These are phyloP conservation scores for Drosophila monieri DNA, from an alignment of 2,888 invertebrate species.

Conservation along the genomic window DNA sequence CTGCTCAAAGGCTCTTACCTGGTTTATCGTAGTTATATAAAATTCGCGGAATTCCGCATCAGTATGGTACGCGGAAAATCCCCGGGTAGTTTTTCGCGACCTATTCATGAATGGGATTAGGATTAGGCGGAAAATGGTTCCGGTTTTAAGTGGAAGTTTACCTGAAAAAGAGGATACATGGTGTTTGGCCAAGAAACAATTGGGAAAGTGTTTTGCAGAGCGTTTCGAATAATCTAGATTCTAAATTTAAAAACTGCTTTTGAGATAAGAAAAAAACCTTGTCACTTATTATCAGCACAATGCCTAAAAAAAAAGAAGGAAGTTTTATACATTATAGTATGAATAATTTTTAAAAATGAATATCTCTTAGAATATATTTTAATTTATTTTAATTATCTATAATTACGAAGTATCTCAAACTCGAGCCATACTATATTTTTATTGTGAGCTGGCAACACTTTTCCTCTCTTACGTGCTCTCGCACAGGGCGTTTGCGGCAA, in stretches of 20 bases:
- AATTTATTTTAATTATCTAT: no score
- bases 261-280: no score
- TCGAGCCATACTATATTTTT: not conserved
- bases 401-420: not conserved
- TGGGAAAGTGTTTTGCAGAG: not conserved
- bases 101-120: slow-evolving; percentile 61
- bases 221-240: not conserved
- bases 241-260: no score
- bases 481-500: not conserved
- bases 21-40: slow-evolving; percentile 7
- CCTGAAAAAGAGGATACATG: slow-evolving; percentile 8
- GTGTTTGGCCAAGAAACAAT: slow-evolving; percentile 28
- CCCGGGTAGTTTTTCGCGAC: slow-evolving; percentile 25
- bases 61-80: slow-evolving; percentile 45
- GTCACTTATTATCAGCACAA: no score
- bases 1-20: not conserved
- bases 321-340: no score
- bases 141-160: slow-evolving; percentile 24
- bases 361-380: not conserved
- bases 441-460: slow-evolving; percentile 59
- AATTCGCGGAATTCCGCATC: slow-evolving; percentile 27
- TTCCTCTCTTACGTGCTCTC: slow-evolving; percentile 32
- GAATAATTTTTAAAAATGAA: no score
- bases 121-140: slow-evolving; percentile 39
- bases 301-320: no score